Evolutionary conservation across 2,797 vertebrate genomes (phyloP), one percentile per base, ranked within the genome.

Genomic region (Sebastes kiyomatsui): DNA sequence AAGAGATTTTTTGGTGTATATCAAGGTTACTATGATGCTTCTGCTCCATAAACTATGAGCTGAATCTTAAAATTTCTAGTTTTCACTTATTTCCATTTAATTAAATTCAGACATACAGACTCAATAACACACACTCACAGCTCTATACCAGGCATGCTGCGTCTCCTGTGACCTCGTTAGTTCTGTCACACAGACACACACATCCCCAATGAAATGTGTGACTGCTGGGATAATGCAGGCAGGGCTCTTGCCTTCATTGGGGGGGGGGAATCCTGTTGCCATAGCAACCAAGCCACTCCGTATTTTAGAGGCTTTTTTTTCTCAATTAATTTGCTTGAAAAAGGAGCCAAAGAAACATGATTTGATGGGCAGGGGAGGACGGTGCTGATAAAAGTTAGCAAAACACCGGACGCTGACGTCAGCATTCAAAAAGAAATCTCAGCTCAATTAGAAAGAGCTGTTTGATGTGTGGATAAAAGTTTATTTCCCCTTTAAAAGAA

Each of bases 211-310:
- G 13, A 38, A 25, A 25, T 42, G 62, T 38, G 33, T 0, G 22
- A 25, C 18, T 3, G 62, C 22, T 16, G 22, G 22, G 62, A 65
- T 38, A 42, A 35, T 38, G 61, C 4, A 35, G 22, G 1, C 61
- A 16, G 8, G 62, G 22, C 23, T 27, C 54, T 79, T 28, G 55
- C 70, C 76, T 77, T 62, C 54, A 75, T 87, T 27, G 30, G 58
- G 11, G 55, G 7, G 55, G 7, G 84, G 82, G 13, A 0, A 38
- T 85, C 72, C 18, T 87, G 94, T 94, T 92, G 55, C 91, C 84
- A 88, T 88, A 82, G 91, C 75, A 93, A 95, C 91, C 38, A 67
- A 68, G 67, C 59, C 30, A 25, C 72, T 81, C 75, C 8, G 35
- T 32, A 54, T 64, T 77, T 88, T 85, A 62, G 32, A 71, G 52